Base-by-base conservation (phyloP, 2,888 invertebrate genomes). In the Prosapia bicincta region DNA sequence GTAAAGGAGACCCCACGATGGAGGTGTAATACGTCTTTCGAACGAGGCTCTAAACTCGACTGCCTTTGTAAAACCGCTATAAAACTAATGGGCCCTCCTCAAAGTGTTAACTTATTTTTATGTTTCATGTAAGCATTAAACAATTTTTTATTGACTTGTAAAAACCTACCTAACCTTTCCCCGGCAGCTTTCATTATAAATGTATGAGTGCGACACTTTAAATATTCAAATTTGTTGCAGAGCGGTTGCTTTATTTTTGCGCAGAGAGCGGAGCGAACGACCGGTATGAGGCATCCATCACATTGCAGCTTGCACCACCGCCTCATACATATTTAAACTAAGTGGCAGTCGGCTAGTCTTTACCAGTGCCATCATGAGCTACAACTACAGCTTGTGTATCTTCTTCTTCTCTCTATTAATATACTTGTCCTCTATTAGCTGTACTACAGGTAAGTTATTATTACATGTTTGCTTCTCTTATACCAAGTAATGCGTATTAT, bases 211-310 rank as follows among this genome's bases (percentile, higher is more conserved):
- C 54, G 54, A 54, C 54, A 54, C 54, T 6, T 54, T 54, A 54
- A 54, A n/a, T 54, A 54, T 54, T 54, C 54, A 54, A 54, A 54
- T 54, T 54, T 54, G 54, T 54, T 54, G 54, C 54, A 54, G 54
- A 54, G 20, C n/a, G 54, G n/a, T 54, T 54, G n/a, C 54, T 54
- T 54, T 54, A 54, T 54, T 54, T 54, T 54, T 54, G 54, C 54
- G 54, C 54, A 54, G 54, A 54, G 54, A 3, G 9, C 38, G n/a
- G n/a, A n/a, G n/a, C n/a, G n/a, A n/a, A n/a, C n/a, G n/a, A 54
- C 54, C 54, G 13, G 54, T 20, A 54, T 54, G 54, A 54, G 7
- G 20, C 54, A 54, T 54, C 54, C 54, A 54, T 54, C 54, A 54
- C 54, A 54, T 20, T 54, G 54, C 54, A 54, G 54, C 5, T 9